Base-by-base conservation (phyloP, 2,113 vertebrate genomes). In the Pandion haliaetus region DNA sequence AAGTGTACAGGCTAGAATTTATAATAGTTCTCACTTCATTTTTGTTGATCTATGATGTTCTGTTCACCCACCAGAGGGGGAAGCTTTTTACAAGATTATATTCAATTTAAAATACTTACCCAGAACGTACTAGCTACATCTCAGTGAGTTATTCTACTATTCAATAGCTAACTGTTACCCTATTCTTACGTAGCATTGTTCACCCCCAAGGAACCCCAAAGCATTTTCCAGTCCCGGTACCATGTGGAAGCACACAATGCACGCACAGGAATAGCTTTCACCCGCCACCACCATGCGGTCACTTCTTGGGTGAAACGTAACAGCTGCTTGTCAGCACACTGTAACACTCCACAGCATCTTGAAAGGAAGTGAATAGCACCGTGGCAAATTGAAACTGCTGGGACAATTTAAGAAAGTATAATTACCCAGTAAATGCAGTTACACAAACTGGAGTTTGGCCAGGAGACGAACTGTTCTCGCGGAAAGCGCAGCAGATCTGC, bases 311-410 rank as follows among this genome's bases (percentile, higher is more conserved):
- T 79, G 91, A 89, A 34, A 49, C 1, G 0, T 40, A 90, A 29
- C 92, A 95, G 96, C 94, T 95, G 83, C 65, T 90, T 74, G 67
- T 92, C 90, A 84, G 85, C 55, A 44, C 2, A 4, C 67, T 6
- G 9, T 70, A 50, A 67, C 49, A 29, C 82, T 82, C 79, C 49
- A 17, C 2, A 0, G 88, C 88, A 72, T 62, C 95, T 91, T 94
- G 81, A 92, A 94, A 95, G 86, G 91, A 79, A 85, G 73, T 10
- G 72, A 92, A 54, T 16, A 72, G 80, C 66, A 87, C 86, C 4
- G 0, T 93, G 95, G 87, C 86, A 72, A 96, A 97, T 91, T 61
- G 95, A 79, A 90, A 71, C 88, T 93, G 88, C 76, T 8, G 14
- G 80, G 82, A 61, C 79, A 74, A 24, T 93, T 91, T 82, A 76